Conservation (phyloP, 2,888 invertebrate genomes). For the Lithophane ornitopus region DNA sequence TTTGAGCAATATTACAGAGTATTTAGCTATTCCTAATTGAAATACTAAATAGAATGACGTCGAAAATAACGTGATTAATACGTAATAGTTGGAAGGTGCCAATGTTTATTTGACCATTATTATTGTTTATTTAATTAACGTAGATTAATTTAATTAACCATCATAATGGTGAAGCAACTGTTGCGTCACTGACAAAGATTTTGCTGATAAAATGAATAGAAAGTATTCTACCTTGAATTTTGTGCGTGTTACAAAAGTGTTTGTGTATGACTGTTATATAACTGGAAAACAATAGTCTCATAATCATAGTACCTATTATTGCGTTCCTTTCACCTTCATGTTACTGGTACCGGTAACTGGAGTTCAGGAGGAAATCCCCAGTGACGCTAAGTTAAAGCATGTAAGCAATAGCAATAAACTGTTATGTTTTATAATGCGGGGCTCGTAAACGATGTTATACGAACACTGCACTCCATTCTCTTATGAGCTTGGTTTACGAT, state of each 20-base stretch:
- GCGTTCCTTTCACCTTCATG: not conserved
- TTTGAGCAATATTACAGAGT: no score
- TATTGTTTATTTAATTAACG: not conserved
- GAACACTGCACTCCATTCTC: conserved; percentile 17
- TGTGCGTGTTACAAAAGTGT: not conserved
- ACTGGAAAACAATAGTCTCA: no score
- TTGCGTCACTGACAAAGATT: conserved; percentile 17
- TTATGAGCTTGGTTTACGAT: conserved; percentile 36
- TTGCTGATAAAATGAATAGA: conserved; percentile 23
- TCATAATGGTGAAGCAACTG: no score
- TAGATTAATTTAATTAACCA: no score
- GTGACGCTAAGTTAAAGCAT: conserved; percentile 1
- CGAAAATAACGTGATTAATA: not conserved
- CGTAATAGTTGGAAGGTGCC: no score
- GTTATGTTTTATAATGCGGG: conserved; percentile 28
- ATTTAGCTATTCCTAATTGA: not conserved
- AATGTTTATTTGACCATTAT: not conserved
- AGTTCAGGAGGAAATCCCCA: conserved; percentile 11
- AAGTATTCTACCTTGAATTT: not conserved
- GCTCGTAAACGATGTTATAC: conserved; percentile 10
- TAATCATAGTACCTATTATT: not conserved
- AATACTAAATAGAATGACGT: not conserved
- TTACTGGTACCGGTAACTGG: not conserved
- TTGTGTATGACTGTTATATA: not conserved
- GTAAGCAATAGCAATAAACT: conserved; percentile 43